Percentiles rank a stretch among this genome's conserved stretches.
These are phyloP conservation scores for Drosophila picticornis DNA, from an alignment of 2,888 invertebrate species.

Conservation along the genomic window DNA sequence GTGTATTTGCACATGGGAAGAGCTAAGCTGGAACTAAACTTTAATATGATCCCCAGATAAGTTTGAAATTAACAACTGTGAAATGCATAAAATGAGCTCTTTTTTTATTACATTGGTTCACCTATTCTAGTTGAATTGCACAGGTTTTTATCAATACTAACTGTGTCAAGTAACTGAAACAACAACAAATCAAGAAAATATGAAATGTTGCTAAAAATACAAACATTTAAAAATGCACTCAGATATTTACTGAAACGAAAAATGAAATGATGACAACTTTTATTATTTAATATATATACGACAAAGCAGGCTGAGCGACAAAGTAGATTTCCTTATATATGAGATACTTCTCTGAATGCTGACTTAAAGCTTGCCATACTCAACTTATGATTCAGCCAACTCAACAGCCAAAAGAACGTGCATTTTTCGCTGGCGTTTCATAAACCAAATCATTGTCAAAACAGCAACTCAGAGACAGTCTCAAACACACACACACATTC, in stretches of 20 bases:
- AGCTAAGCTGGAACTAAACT: background rate
- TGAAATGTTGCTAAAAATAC: background rate
- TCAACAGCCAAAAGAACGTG: constrained; percentile 40
- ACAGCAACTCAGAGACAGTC: constrained; percentile 33
- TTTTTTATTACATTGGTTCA: background rate
- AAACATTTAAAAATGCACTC: background rate
- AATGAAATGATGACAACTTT: background rate
- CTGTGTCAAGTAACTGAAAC: background rate
- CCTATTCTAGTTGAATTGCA: background rate
- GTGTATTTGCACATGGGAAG: background rate
- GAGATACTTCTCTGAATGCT: constrained; percentile 17
- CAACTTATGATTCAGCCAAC: constrained; percentile 27
- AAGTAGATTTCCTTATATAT: background rate
- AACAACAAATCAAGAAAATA: background rate
- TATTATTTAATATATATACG: background rate
- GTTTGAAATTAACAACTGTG: background rate
- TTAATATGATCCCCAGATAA: background rate
- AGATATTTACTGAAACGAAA: background rate
- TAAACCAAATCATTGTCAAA: constrained; percentile 60
- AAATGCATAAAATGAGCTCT: background rate
- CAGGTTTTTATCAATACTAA: background rate
- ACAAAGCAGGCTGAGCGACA: background rate
- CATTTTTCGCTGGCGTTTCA: constrained; percentile 52
- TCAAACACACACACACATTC: constrained; percentile 6
- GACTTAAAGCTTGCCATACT: constrained; percentile 38